phyloP scores from a whole-genome alignment of 1,140 invertebrate genomes.

The Gryllus bimaculatus region DNA sequence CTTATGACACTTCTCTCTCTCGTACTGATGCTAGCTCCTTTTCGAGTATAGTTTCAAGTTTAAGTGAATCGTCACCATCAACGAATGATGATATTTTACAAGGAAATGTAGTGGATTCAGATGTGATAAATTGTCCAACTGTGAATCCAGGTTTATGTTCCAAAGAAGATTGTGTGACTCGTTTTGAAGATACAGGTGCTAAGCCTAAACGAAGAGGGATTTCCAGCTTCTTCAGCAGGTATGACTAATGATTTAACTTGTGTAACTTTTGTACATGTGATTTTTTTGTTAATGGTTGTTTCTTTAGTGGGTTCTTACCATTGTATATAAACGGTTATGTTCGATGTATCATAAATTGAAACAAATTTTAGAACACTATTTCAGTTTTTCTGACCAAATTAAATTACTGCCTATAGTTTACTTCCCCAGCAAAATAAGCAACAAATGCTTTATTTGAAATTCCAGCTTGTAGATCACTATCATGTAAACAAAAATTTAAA shows the following conservation, averaged over 20 bases:
- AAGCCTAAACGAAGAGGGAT: constrained; percentile 27
- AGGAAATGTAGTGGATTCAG: constrained; percentile 24
- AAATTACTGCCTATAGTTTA: too few species aligned
- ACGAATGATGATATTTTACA: constrained; percentile 24
- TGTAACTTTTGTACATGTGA: background rate
- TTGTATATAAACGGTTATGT: too few species aligned
- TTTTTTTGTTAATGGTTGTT: background rate
- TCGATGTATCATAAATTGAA: too few species aligned
- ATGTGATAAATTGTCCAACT: constrained; percentile 20
- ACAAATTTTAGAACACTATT: too few species aligned
- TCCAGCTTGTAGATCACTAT: too few species aligned
- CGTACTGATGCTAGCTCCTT: constrained; percentile 37
- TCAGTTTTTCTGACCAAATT: too few species aligned
- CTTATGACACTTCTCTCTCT: constrained; percentile 23
- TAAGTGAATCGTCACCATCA: constrained; percentile 27
- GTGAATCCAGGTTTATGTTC: constrained; percentile 24
- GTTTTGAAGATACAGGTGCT: constrained; percentile 19
- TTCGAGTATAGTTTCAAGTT: constrained; percentile 32
- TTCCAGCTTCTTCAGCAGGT: constrained; percentile 28
- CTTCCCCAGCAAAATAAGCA: too few species aligned
- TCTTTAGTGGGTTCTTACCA: background rate
- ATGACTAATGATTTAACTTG: background rate
- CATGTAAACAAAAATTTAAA: too few species aligned
- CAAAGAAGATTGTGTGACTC: constrained; percentile 12
- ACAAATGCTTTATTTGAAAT: too few species aligned